Evolutionary conservation across 2,113 vertebrate genomes (phyloP).

Genomic region (Thryonomys swinderianus): DNA sequence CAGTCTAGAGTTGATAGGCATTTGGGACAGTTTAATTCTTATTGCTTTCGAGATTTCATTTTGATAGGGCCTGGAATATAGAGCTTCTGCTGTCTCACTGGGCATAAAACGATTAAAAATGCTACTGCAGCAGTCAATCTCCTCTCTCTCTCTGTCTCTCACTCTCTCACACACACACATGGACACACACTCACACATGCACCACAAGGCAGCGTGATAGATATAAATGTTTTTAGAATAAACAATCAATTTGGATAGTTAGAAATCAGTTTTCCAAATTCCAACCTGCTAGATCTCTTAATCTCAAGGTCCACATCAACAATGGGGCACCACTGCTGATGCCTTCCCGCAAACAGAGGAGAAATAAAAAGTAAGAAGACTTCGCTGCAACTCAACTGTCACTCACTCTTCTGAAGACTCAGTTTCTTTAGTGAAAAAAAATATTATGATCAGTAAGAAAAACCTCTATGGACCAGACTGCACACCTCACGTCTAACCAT

Average conservation of each 20-base stretch:
- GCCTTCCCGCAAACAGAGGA: not conserved
- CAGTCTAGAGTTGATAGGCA: too few species aligned
- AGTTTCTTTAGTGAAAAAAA: not conserved
- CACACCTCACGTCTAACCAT: not conserved
- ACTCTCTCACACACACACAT: not conserved
- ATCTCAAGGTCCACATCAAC: not conserved
- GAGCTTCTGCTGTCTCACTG: not conserved
- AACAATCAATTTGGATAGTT: not conserved
- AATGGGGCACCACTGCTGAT: fast-evolving
- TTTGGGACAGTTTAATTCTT: too few species aligned
- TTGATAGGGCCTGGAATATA: not conserved
- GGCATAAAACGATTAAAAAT: not conserved
- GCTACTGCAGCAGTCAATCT: not conserved
- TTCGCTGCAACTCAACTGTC: not conserved
- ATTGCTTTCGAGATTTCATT: not conserved
- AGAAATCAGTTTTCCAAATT: not conserved
- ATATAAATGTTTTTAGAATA: slow-evolving; percentile 1
- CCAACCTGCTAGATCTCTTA: not conserved
- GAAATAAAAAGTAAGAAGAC: not conserved
- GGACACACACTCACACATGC: not conserved
- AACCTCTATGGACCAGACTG: fast-evolving
- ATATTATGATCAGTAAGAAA: not conserved
- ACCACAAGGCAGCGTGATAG: not conserved
- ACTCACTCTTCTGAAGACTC: not conserved
- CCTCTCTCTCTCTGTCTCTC: not conserved